Conservation (phyloP, 2,888 invertebrate species). For the Physocephala rufipes region DNA sequence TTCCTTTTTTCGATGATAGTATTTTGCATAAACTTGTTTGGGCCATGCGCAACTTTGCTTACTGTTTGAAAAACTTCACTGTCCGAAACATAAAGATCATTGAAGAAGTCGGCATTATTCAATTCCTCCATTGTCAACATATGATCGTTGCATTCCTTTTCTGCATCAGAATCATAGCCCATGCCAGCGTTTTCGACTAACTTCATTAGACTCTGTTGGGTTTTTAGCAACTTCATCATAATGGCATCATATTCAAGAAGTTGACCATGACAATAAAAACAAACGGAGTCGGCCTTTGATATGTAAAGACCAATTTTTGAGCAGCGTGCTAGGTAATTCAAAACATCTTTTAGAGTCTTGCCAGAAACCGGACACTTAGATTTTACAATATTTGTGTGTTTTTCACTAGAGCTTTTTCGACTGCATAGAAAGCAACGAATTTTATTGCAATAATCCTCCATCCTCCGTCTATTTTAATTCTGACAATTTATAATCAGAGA, state of each 20-base stretch:
- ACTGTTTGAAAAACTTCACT: constrained; percentile 47
- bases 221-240: constrained; percentile 41
- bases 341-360: constrained; percentile 43
- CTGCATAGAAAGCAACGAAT: constrained; percentile 46
- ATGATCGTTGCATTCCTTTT: constrained; percentile 45
- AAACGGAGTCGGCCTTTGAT: constrained; percentile 40
- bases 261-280: constrained; percentile 42
- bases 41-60: constrained; percentile 42
- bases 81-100: constrained; percentile 45
- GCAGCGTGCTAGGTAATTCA: constrained; percentile 43
- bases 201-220: constrained; percentile 45
- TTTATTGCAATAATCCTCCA: neutral
- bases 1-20: neutral
- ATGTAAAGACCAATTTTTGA: constrained; percentile 44
- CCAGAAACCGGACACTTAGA: constrained; percentile 43
- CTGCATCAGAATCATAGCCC: constrained; percentile 46
- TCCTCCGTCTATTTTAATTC: constrained; percentile 1
- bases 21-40: neutral
- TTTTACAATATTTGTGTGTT: constrained; percentile 37
- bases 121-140: constrained; percentile 46
- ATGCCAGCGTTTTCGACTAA: constrained; percentile 45
- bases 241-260: constrained; percentile 44
- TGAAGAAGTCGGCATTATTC: constrained; percentile 44
- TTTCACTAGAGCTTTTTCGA: constrained; percentile 35
- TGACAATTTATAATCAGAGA: neutral